Conservation (phyloP, 2,113 vertebrate genomes). For the Suncus etruscus region DNA sequence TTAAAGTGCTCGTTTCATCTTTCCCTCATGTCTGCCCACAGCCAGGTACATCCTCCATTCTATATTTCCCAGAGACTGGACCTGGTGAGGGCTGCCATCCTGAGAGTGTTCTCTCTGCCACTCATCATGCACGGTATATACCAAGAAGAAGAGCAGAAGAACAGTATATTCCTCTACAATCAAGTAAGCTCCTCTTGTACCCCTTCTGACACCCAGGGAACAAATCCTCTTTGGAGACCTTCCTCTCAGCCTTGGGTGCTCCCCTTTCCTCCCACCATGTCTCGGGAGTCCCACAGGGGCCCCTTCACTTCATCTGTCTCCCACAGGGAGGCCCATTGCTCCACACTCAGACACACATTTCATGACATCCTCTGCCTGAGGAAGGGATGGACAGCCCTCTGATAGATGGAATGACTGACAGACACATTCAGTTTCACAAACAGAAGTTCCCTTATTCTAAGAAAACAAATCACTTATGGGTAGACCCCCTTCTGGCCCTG, state of each 20-base stretch:
- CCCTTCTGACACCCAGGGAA: neutral
- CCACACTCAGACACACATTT: too few relatives aligned
- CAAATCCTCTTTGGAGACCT: neutral
- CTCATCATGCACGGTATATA: conserved; percentile 21
- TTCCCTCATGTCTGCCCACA: neutral
- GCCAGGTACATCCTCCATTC: conserved; percentile 73
- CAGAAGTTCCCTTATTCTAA: neutral
- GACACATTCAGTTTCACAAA: neutral
- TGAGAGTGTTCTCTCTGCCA: conserved; percentile 52
- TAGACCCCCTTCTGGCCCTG: neutral
- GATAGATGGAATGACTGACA: neutral
- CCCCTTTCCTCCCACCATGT: too few relatives aligned
- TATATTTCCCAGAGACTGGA: conserved; percentile 63
- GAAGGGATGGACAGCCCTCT: neutral
- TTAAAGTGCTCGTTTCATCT: too few relatives aligned
- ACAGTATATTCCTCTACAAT: conserved; percentile 39
- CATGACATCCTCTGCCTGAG: neutral
- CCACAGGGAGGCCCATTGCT: rapidly evolving
- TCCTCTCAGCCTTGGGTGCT: too few relatives aligned
- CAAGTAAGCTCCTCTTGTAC: conserved; percentile 25
- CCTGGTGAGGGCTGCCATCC: conserved; percentile 15
- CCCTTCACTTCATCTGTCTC: neutral
- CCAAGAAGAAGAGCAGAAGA: conserved; percentile 29
- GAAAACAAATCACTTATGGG: neutral
- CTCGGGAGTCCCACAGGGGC: too few relatives aligned